Base-by-base conservation (phyloP, 2,888 invertebrate genomes). In the Eulithis prunata region DNA sequence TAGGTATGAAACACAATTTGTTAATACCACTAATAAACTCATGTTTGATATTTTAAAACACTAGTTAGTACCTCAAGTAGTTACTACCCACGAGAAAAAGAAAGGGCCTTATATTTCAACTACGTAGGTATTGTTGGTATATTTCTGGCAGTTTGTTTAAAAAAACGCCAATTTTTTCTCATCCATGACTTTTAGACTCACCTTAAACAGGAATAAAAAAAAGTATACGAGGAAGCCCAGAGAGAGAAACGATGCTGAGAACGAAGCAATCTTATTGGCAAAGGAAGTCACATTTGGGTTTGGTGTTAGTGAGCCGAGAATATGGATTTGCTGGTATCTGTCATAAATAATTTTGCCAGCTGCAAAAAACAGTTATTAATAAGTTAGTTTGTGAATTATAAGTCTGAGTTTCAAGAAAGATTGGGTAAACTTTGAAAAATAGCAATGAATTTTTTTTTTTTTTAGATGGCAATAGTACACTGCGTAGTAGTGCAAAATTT, bases 141-240 rank as follows among this genome's bases (percentile, higher is more conserved):
- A 21, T 21, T 21, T 21, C 21, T 21, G 21, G 21, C 21, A 21
- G 21, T 21, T 21, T 21, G 21, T 21, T 51, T 28, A 21, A 51
- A 51, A 32, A 12, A 7, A 13, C 0, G n/a, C 45, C 45, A n/a
- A n/a, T 32, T 51, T 51, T 21, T 21, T 4, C 12, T 36, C 13
- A 36, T 10, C 13, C 8, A 6, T 36, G 6, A 36, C 13, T 45
- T 36, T 52, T 13, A 10, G 14, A 67, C 67, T 63, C 45, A 93
- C 93, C 93, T 93, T 91, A 77, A 90, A 89, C 70, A 91, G 76
- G 78, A 89, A 90, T 72, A 93, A 78, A 78, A 88, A 84, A 74
- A 89, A 82, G 79, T 91, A 91, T 70, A 86, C 82, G 73, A 96
- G 94, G 93, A 96, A 96, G 86, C 96, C 96, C 91, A 96, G 68